A percentile compares a stretch with the other conserved stretches of the same genome.
phyloP scores from a whole-genome alignment of 2,797 vertebrate genomes.

The Carapus acus region DNA sequence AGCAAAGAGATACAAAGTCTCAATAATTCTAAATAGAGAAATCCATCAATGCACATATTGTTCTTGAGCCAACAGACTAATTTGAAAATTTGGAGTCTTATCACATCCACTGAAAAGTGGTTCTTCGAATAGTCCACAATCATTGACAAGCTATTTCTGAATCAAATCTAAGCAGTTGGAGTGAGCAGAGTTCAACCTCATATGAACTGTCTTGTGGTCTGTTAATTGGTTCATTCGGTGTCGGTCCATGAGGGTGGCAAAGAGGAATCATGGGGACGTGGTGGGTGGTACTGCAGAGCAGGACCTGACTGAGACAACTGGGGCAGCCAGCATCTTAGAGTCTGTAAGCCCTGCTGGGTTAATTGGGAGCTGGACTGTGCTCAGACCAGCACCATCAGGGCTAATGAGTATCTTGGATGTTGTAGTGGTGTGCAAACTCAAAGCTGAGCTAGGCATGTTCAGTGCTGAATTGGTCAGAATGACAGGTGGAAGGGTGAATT shows the following conservation, averaged over 20 bases:
- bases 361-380: slow-evolving; percentile 73
- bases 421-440: slow-evolving; percentile 66
- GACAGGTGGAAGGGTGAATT: slow-evolving; percentile 36
- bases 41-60: slow-evolving; percentile 53
- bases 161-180: slow-evolving; percentile 31
- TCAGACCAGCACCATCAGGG: slow-evolving; percentile 85
- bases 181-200: slow-evolving; percentile 25
- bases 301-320: slow-evolving; percentile 63
- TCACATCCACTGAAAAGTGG: slow-evolving; percentile 42
- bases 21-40: slow-evolving; percentile 39
- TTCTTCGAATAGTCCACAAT: slow-evolving; percentile 26
- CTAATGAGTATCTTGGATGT: slow-evolving; percentile 81
- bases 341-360: slow-evolving; percentile 53
- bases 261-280: slow-evolving; percentile 50
- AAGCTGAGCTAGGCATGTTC: slow-evolving; percentile 54
- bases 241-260: slow-evolving; percentile 70
- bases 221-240: slow-evolving; percentile 74
- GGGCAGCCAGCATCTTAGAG: slow-evolving; percentile 46
- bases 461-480: slow-evolving; percentile 44
- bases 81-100: slow-evolving; percentile 32
- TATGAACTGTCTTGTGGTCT: slow-evolving; percentile 26
- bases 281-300: slow-evolving; percentile 64
- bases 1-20: slow-evolving; percentile 49
- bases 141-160: slow-evolving; percentile 32
- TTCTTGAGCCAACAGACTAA: slow-evolving; percentile 34